Evolutionary conservation across 2,888 invertebrate genomes (phyloP).

Genomic region (Malthinus seriepunctatus): DNA sequence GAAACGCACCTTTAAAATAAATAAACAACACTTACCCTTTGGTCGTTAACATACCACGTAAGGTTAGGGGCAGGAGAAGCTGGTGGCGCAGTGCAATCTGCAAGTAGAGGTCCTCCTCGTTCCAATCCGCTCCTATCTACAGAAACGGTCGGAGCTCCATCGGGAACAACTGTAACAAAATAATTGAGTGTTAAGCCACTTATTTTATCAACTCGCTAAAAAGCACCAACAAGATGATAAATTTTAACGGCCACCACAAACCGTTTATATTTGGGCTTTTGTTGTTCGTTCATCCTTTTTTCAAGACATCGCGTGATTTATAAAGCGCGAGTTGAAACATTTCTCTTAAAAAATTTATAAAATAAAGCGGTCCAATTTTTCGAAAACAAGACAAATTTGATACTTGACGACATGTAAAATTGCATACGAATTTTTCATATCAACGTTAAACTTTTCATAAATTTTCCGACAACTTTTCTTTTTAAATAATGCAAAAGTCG

Average conservation of each 20-base stretch:
- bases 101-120: conserved; percentile 63
- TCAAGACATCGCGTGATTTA: no score
- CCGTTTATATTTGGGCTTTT: conserved; percentile 1
- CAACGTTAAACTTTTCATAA: no score
- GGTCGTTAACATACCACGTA: conserved; percentile 68
- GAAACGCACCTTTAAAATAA: no score
- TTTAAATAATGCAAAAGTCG: no score
- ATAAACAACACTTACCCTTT: conserved; percentile 52
- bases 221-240: background rate
- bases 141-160: conserved; percentile 61
- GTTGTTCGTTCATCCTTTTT: background rate
- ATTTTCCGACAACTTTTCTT: no score
- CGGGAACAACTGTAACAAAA: conserved; percentile 60
- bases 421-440: no score
- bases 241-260: background rate
- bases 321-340: no score
- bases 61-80: conserved; percentile 66
- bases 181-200: conserved; percentile 3
- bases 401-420: no score
- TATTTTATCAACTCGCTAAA: background rate
- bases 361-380: no score
- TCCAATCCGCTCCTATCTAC: conserved; percentile 61
- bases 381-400: no score
- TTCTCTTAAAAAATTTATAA: no score
- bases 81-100: conserved; percentile 63